A percentile compares a stretch with the other conserved stretches of the same genome.
These are phyloP conservation scores for Homarus gammarus DNA, from an alignment of 2,888 invertebrate genomes.

Conservation along the genomic window DNA sequence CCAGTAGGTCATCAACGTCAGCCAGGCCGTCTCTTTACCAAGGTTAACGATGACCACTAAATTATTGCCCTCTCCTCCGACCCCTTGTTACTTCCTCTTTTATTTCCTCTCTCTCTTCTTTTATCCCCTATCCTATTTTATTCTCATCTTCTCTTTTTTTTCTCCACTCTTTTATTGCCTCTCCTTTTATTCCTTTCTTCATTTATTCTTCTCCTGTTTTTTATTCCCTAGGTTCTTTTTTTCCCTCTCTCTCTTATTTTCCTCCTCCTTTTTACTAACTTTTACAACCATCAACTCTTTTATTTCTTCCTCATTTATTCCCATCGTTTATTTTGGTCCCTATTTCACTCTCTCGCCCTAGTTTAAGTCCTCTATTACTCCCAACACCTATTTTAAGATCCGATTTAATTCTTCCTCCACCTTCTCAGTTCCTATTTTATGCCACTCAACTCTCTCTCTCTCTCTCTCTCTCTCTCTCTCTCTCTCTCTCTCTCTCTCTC, in stretches of 20 bases:
- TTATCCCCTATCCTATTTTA: not conserved
- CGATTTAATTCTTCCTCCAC: no score
- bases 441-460: no score
- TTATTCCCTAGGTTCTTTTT: not conserved
- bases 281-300: no score
- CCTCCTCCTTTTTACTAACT: not conserved
- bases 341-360: not conserved
- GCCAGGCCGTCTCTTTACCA: not conserved
- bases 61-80: not conserved
- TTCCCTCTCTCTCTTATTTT: not conserved
- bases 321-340: no score
- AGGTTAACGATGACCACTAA: not conserved
- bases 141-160: not conserved
- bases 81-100: not conserved
- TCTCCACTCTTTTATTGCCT: not conserved
- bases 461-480: constrained; percentile 1
- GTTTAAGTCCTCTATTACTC: not conserved
- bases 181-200: not conserved
- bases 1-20: not conserved
- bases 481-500: constrained; percentile 11
- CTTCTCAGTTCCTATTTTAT: no score
- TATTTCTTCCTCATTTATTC: no score
- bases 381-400: no score
- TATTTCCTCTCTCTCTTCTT: not conserved
- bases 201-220: not conserved